Base-by-base conservation (phyloP, 2,113 vertebrate species). In the Nycticebus coucang region DNA sequence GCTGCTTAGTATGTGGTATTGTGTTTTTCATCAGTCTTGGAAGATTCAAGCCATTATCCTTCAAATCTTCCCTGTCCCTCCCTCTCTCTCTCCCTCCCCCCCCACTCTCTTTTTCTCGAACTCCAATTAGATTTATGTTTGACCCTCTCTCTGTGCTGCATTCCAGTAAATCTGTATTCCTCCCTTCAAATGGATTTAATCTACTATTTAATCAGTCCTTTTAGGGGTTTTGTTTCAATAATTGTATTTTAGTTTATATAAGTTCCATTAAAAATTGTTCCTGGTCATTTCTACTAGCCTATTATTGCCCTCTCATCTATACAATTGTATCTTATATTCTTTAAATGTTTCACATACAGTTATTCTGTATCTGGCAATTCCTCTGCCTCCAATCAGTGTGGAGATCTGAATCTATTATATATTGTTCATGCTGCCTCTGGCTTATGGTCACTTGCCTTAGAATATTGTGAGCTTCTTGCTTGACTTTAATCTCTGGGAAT, bases 401-500 rank as follows among this genome's bases (percentile, higher is more conserved):
- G 35, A 89, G 53, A 94, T 86, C 28, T 59, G 22, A 93, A 89
- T 89, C 30, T 91, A 24, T 62, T 74, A 18, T 18, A 33, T 59
- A 75, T 69, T 60, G 17, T 71, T 94, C 71, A 66, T 71, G 62
- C 22, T 94, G 15, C 37, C 60, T 88, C 88, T 94, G 45, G 62
- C 12, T 79, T 62, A 50, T 7, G 13, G 62, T 79, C 37, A 33
- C 60, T 84, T 93, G 62, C 33, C 75, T 92, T 88, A 96, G 41
- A 26, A 74, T 66, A 69, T 21, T 91, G 33, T 64, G 50, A 92
- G 24, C 18, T 68, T 80, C 57, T 17, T 68, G 45, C 60, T 90
- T 95, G 71, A 95, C 94, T 96, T 97, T 87, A 93, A 96, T 68
- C 72, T 66, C 59, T 84, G 11, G 66, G 72, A 94, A 95, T 95